Percentiles rank a stretch among this genome's conserved stretches.
Evolutionary conservation across 1,140 invertebrate genomes (phyloP).

Genomic region (Phthorimaea operculella): DNA sequence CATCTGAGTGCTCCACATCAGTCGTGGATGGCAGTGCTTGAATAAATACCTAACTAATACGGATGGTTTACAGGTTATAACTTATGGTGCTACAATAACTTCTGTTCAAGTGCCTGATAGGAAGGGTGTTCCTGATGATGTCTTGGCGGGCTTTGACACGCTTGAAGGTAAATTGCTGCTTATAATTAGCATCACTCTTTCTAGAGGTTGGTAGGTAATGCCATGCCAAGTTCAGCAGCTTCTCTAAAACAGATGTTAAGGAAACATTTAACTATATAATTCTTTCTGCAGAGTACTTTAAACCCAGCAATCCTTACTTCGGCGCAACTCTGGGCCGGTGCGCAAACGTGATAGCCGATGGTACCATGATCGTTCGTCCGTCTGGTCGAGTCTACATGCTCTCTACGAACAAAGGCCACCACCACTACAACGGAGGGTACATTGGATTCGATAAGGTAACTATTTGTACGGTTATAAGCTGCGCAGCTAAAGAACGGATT

Average conservation of each 20-base stretch:
- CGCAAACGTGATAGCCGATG: slow-evolving; percentile 81
- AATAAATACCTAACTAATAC: too few species aligned
- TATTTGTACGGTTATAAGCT: too few species aligned
- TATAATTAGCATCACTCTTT: too few species aligned
- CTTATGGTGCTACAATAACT: slow-evolving; percentile 82
- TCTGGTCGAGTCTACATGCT: slow-evolving; percentile 75
- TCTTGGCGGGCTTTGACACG: slow-evolving; percentile 82
- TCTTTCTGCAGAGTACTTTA: slow-evolving; percentile 70
- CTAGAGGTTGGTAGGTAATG: too few species aligned
- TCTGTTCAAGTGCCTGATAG: slow-evolving; percentile 79
- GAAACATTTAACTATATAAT: too few species aligned
- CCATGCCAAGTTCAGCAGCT: too few species aligned
- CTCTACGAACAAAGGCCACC: slow-evolving; percentile 75
- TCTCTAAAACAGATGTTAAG: too few species aligned
- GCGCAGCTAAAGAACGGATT: too few species aligned
- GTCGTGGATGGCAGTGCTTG: too few species aligned
- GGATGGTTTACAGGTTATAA: slow-evolving; percentile 68
- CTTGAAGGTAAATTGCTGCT: slow-evolving; percentile 68
- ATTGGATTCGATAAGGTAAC: slow-evolving; percentile 87
- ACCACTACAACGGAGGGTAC: slow-evolving; percentile 88
- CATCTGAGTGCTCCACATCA: too few species aligned
- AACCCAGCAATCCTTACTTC: slow-evolving; percentile 82
- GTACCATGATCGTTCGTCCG: slow-evolving; percentile 42
- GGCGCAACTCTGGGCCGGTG: slow-evolving; percentile 92
- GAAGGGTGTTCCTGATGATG: slow-evolving; percentile 75